phyloP scores from a whole-genome alignment of 2,113 vertebrate species.

The Neotragus pygmaeus region DNA sequence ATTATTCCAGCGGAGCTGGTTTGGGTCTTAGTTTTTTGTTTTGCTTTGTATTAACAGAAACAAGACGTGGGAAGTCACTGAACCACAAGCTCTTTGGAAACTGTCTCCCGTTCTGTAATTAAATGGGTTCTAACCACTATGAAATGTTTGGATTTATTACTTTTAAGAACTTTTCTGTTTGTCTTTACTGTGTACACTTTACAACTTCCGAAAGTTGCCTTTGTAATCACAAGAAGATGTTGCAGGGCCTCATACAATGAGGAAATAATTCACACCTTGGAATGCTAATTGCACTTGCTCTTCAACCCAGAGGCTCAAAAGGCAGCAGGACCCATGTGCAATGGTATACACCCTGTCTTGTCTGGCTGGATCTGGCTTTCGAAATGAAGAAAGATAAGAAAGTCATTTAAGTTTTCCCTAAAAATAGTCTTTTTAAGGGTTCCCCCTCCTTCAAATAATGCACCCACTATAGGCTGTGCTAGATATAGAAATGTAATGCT shows the following conservation, averaged over 20 bases:
- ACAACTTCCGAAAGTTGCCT: fast-evolving
- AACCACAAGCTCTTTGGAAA: not conserved
- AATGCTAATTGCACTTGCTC: not conserved
- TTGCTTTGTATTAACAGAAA: constrained; percentile 4
- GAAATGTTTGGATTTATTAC: not conserved
- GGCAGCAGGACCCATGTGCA: not conserved
- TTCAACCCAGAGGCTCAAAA: not conserved
- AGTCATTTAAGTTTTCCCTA: constrained; percentile 11
- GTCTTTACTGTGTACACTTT: not conserved
- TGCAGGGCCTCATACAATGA: fast-evolving
- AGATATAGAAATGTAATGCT: not conserved
- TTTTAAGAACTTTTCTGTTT: not conserved
- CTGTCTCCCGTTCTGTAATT: not conserved
- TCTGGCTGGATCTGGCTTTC: not conserved
- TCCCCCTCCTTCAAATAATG: not conserved
- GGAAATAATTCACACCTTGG: not conserved
- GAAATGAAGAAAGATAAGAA: constrained; percentile 30
- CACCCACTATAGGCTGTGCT: not conserved
- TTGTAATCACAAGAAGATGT: not conserved
- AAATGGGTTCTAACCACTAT: not conserved
- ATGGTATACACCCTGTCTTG: not conserved
- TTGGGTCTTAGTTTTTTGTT: not conserved
- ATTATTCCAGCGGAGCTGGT: not conserved
- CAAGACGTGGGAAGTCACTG: not conserved
- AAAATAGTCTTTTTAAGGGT: not conserved